Evolutionary conservation across 2,888 invertebrate genomes (phyloP), one percentile per base, ranked within the genome.

Genomic region (Synergus gifuensis): DNA sequence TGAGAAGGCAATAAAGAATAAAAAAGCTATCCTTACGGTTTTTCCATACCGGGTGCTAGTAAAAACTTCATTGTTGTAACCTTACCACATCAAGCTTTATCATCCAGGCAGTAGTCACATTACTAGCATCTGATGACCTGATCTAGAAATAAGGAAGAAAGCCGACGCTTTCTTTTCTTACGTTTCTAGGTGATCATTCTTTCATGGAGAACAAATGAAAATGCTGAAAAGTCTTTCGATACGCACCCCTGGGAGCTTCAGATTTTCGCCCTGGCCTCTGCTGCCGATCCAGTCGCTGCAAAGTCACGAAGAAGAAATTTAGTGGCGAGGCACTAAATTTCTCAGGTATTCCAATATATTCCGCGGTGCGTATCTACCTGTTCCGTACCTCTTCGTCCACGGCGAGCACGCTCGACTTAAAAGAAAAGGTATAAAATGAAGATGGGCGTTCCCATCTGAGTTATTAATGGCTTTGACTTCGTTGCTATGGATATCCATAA

Each of bases 401-500:
- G 82, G 86, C 87, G 86, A 89, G 88, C 89, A 87, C 89, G 89
- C 89, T 89, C 87, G 89, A 90, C 89, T 92, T 91, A 91, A 91
- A 91, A 92, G 91, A 91, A 90, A 89, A 89, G 91, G 91, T 89
- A 90, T 89, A 90, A 91, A 89, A 90, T 90, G 90, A 91, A 88
- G 89, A 91, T 91, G 90, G 89, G 91, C 91, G 91, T 92, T 91
- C 90, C 91, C 90, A 88, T 85, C 86, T 87, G 89, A 92, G 91
- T 92, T 92, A 92, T 92, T 92, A 92, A 92, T 92, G 91, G 91
- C 91, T 92, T 91, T 91, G 90, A 91, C 91, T 92, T 90, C 87
- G 91, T 92, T 91, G 91, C 91, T 91, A 92, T 91, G 91, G 91
- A 92, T 92, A 92, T 92, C 91, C 91, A 92, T 92, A 91, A 92